Evolutionary conservation across 2,888 invertebrate species (phyloP), one percentile per base, ranked within the genome.

Genomic region (Limenitis camilla): DNA sequence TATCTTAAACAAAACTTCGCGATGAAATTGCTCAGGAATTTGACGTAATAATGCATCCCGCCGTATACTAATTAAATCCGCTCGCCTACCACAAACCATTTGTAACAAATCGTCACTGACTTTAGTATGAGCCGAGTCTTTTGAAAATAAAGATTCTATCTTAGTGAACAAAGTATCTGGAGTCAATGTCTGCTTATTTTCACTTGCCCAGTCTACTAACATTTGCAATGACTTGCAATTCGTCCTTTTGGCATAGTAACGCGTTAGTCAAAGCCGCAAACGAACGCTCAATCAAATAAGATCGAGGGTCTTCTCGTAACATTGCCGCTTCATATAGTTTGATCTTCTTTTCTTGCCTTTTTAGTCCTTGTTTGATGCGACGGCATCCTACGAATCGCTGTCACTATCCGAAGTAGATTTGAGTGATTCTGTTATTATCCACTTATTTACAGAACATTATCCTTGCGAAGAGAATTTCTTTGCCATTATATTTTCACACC

Each of bases 261-360:
- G 54, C 61, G 42, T 58, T 55, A 0, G 59, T 54, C 38, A 59
- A 43, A 2, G 59, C 58, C 10, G 61, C 56, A 44, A 57, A 59
- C 33, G 54, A 56, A 41, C 58, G 56, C 51, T 58, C 57, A 35
- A 55, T 53, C 49, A 41, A 41, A 27, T 55, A 47, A 35, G 50
- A 47, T 43, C 53, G 56, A 28, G 30, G 39, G 6, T 50, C 6
- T 1, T 43, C 40, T 35, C 5, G 9, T n/a, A 35, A 10, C 35
- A 35, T 35, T 35, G n/a, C n/a, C 0, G 35, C 5, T 35, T 35
- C n/a, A 35, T n/a, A n/a, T 5, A n/a, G n/a, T n/a, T n/a, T n/a
- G n/a, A n/a, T n/a, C n/a, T n/a, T n/a, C n/a, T n/a, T n/a, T n/a
- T n/a, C n/a, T n/a, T n/a, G n/a, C n/a, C n/a, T n/a, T n/a, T n/a